These are phyloP conservation scores for Poeciliopsis retropinna DNA, from an alignment of 2,113 vertebrate genomes.

Conservation along the genomic window DNA sequence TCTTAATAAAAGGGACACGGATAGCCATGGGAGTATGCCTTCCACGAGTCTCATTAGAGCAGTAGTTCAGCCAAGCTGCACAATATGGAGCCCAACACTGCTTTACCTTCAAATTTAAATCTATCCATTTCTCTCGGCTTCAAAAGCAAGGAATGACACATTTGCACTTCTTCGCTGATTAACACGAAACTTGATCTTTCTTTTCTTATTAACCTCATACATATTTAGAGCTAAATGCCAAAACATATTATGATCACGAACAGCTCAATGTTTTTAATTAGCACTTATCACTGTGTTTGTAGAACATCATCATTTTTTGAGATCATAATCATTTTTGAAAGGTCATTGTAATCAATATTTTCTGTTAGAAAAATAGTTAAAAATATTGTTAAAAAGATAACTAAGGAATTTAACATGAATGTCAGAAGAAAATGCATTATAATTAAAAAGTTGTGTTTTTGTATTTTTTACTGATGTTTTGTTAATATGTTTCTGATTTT, in stretches of 20 bases:
- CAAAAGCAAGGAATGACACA: background rate
- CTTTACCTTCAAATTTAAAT: conserved; percentile 27
- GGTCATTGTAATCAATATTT: conserved; percentile 58
- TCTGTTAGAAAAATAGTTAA: background rate
- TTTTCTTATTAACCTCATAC: background rate
- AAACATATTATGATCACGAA: conserved; percentile 9
- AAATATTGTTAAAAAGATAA: background rate
- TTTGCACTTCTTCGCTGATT: background rate
- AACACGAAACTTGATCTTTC: background rate
- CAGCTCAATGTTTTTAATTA: conserved; percentile 41
- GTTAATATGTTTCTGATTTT: no score
- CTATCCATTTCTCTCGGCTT: background rate
- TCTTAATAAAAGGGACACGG: conserved; percentile 66
- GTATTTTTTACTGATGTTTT: no score
- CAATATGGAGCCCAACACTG: conserved; percentile 19
- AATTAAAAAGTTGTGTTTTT: no score
- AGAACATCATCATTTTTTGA: background rate
- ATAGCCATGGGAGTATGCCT: conserved; percentile 60
- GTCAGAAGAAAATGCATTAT: background rate
- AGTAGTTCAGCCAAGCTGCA: conserved; percentile 38
- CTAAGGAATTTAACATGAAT: background rate
- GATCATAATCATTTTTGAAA: conserved; percentile 33
- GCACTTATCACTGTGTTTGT: conserved; percentile 43
- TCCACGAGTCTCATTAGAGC: conserved; percentile 52
- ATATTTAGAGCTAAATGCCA: conserved; percentile 14